These are phyloP conservation scores for Pseudomyrmex gracilis DNA, from an alignment of 1,140 invertebrate species.

Conservation along the genomic window DNA sequence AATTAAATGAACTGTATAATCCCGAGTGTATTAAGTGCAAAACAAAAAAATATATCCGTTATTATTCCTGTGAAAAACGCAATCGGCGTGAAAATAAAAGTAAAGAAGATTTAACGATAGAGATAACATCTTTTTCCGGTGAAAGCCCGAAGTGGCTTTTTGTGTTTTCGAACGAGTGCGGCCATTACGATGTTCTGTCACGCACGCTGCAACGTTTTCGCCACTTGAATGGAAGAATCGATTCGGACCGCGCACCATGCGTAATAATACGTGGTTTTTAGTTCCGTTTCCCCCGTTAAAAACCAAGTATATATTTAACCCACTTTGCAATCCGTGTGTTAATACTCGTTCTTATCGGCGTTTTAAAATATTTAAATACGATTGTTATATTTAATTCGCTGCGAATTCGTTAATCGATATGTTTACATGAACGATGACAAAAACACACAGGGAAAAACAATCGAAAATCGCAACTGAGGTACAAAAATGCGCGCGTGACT, in stretches of 20 bases:
- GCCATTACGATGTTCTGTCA: slow-evolving; percentile 45
- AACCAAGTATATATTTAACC: too few species aligned
- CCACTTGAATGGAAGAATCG: slow-evolving; percentile 3
- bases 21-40: not conserved
- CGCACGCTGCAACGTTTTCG: slow-evolving; percentile 33
- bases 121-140: slow-evolving; percentile 47
- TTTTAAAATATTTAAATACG: too few species aligned
- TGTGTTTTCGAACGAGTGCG: slow-evolving; percentile 52
- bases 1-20: too few species aligned
- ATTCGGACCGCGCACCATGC: not conserved
- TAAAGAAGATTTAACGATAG: slow-evolving; percentile 44
- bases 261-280: not conserved
- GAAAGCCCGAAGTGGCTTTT: slow-evolving; percentile 44
- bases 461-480: too few species aligned
- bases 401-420: too few species aligned
- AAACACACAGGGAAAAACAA: not conserved
- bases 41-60: slow-evolving; percentile 9
- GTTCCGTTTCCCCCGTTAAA: too few species aligned
- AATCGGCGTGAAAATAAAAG: slow-evolving; percentile 16
- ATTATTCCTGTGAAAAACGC: not conserved
- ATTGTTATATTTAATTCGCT: too few species aligned
- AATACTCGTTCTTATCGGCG: too few species aligned
- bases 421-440: too few species aligned
- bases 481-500: too few species aligned
- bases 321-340: too few species aligned